Conservation (phyloP, 2,888 invertebrate genomes). For the Agrochola lychnidis region DNA sequence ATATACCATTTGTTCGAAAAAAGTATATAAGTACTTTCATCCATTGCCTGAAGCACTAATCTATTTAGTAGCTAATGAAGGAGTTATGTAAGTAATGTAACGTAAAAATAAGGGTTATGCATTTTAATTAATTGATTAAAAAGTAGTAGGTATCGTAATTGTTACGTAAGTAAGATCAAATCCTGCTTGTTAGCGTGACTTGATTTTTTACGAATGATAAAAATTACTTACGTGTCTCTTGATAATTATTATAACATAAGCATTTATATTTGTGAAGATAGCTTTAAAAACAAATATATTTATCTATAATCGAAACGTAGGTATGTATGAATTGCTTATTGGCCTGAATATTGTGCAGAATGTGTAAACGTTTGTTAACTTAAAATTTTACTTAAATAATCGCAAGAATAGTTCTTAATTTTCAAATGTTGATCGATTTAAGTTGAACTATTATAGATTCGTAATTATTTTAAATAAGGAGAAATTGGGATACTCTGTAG, state of each 20-base stretch:
- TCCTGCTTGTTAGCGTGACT: conserved; percentile 24
- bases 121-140: conserved; percentile 12
- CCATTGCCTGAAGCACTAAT: conserved; percentile 30
- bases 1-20: conserved; percentile 32
- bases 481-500: conserved; percentile 23
- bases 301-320: conserved; percentile 21
- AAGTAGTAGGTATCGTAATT: neutral
- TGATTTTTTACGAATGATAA: conserved; percentile 14
- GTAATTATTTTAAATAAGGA: conserved; percentile 25
- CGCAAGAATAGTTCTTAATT: conserved; percentile 15
- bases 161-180: conserved; percentile 34
- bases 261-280: conserved; percentile 38
- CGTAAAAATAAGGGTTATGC: conserved; percentile 12
- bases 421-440: conserved; percentile 22
- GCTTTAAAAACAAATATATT: conserved; percentile 35
- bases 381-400: conserved; percentile 44
- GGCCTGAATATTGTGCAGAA: conserved; percentile 39
- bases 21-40: neutral
- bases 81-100: conserved; percentile 14
- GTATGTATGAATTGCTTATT: conserved; percentile 31
- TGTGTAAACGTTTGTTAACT: conserved; percentile 17
- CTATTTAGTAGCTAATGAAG: conserved; percentile 24
- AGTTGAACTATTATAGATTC: conserved; percentile 13
- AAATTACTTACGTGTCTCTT: conserved; percentile 35
- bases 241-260: conserved; percentile 33